Percentiles rank a stretch among this genome's conserved stretches.
These are phyloP conservation scores for Tinea pellionella DNA, from an alignment of 2,888 invertebrate genomes.

Conservation along the genomic window DNA sequence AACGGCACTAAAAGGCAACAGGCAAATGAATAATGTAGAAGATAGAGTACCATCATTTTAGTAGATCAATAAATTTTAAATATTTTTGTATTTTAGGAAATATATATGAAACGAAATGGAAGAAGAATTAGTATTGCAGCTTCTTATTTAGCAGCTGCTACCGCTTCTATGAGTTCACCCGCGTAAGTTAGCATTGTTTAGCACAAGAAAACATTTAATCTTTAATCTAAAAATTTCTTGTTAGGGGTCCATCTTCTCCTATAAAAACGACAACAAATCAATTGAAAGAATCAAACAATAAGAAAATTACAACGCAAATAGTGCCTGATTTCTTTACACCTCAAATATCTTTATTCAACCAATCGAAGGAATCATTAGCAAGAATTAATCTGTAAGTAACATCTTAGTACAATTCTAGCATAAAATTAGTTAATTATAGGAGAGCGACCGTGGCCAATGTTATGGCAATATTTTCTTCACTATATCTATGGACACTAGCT, in stretches of 20 bases:
- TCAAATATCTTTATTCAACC: conserved; percentile 51
- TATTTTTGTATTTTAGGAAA: not conserved
- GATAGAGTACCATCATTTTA: too few relatives aligned
- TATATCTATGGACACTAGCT: too few relatives aligned
- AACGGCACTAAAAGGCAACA: too few relatives aligned
- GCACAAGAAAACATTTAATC: too few relatives aligned
- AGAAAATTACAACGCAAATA: not conserved
- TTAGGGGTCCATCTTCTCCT: not conserved
- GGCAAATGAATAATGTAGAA: too few relatives aligned
- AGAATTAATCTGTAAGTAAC: conserved; percentile 42
- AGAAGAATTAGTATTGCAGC: conserved; percentile 50
- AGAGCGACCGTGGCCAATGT: too few relatives aligned
- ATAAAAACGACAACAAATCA: not conserved
- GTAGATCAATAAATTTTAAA: too few relatives aligned
- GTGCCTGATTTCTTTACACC: conserved; percentile 26
- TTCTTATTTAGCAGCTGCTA: conserved; percentile 50
- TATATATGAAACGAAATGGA: conserved; percentile 19
- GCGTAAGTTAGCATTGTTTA: not conserved
- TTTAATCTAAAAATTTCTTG: too few relatives aligned
- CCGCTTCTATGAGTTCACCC: conserved; percentile 33
- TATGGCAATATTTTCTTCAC: too few relatives aligned
- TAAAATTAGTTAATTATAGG: not conserved
- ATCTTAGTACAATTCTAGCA: not conserved
- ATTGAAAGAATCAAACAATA: too few relatives aligned
- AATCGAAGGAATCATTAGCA: conserved; percentile 52